phyloP scores from a whole-genome alignment of 2,797 vertebrate species.

The Anas flavirostris region DNA sequence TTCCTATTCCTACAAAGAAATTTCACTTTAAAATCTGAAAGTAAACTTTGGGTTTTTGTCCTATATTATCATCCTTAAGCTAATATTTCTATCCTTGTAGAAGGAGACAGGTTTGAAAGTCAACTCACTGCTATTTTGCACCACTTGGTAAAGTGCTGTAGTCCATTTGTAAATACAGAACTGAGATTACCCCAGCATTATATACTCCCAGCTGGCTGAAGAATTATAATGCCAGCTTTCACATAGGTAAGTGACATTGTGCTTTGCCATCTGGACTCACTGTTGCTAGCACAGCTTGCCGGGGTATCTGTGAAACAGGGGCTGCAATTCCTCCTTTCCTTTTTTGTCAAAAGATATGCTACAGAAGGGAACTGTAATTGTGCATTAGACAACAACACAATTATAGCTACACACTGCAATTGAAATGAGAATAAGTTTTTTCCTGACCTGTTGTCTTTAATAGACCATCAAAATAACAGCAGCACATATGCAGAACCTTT shows the following conservation, averaged over 20 bases:
- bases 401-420: not conserved
- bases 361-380: not conserved
- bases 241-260: rapidly evolving
- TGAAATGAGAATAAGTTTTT: not conserved
- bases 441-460: not conserved
- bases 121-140: not conserved
- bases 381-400: not conserved
- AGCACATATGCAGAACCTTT: not conserved
- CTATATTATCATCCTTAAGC: not conserved
- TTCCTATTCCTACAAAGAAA: not conserved
- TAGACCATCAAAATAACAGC: not conserved
- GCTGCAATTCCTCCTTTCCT: not conserved
- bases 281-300: not conserved
- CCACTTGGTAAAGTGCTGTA: not conserved
- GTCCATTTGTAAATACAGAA: not conserved
- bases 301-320: not conserved
- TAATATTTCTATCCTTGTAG: not conserved
- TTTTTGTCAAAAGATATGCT: not conserved
- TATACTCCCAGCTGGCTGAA: not conserved
- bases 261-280: not conserved
- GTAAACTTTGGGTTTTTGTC: not conserved
- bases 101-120: not conserved
- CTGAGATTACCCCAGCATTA: not conserved
- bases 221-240: not conserved
- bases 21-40: not conserved